Conservation (phyloP, 2,113 vertebrate genomes). For the Oceanodroma tethys region DNA sequence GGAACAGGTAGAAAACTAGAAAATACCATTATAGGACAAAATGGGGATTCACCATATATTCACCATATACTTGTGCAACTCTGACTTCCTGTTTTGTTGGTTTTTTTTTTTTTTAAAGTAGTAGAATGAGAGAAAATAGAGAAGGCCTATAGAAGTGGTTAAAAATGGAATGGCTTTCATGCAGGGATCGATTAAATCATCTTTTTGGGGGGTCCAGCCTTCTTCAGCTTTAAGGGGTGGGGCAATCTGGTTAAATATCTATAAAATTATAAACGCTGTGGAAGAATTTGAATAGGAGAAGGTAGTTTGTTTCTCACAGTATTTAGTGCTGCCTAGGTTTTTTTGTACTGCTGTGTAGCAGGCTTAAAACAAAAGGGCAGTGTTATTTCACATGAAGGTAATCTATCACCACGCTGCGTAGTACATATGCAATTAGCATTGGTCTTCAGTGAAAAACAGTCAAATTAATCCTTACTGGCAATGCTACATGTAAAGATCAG, state of each 20-base stretch:
- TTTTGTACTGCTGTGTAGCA: neutral
- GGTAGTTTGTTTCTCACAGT: neutral
- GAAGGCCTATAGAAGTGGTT: neutral
- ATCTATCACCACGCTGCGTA: neutral
- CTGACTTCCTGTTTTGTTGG: neutral
- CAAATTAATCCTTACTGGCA: neutral
- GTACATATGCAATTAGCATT: rapidly evolving
- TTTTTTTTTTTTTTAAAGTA: neutral
- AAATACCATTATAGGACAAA: neutral
- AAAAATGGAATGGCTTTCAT: neutral
- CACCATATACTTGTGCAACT: neutral
- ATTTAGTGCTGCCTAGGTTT: neutral
- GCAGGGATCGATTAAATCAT: neutral
- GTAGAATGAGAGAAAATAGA: neutral
- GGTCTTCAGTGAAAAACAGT: neutral
- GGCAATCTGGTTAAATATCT: neutral
- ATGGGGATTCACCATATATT: neutral
- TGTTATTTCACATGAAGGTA: neutral
- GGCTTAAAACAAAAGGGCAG: neutral
- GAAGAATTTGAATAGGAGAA: neutral
- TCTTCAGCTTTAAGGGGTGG: neutral
- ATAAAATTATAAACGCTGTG: neutral
- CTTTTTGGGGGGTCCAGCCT: neutral
- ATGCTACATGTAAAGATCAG: neutral
- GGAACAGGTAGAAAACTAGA: neutral